Evolutionary conservation across 2,797 vertebrate species (phyloP).

Genomic region (Etheostoma perlongum): DNA sequence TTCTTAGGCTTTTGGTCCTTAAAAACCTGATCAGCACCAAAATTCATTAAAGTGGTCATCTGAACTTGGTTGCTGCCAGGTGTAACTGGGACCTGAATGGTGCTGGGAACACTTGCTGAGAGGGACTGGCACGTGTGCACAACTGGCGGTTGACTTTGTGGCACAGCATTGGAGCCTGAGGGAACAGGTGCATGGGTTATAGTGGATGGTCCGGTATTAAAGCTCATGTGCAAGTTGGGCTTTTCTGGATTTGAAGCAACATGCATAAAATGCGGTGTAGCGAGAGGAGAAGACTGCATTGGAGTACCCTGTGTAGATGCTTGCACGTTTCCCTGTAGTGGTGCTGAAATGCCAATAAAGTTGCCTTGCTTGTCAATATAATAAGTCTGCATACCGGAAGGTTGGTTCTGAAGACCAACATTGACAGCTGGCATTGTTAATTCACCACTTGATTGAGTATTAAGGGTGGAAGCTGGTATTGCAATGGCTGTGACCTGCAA

Average conservation of each 20-base stretch:
- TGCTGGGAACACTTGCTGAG: conserved; percentile 88
- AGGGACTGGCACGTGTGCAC: conserved; percentile 90
- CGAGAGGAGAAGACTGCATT: conserved; percentile 78
- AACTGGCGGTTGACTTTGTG: conserved; percentile 91
- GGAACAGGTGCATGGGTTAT: conserved; percentile 87
- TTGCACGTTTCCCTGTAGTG: conserved; percentile 81
- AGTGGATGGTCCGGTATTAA: conserved; percentile 86
- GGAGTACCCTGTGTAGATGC: conserved; percentile 74
- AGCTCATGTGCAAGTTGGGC: conserved; percentile 87
- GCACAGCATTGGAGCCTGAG: conserved; percentile 88
- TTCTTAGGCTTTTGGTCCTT: conserved; percentile 99
- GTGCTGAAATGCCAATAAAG: conserved; percentile 81
- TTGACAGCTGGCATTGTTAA: conserved; percentile 82
- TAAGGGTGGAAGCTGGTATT: conserved; percentile 85
- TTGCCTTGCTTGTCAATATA: conserved; percentile 85
- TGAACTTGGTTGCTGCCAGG: conserved; percentile 91
- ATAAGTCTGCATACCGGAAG: conserved; percentile 84
- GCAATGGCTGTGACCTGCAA: conserved; percentile 82
- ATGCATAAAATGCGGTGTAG: conserved; percentile 81
- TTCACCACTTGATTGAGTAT: conserved; percentile 74
- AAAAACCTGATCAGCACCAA: conserved; percentile 89
- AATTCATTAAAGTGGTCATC: conserved; percentile 90
- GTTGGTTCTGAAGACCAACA: conserved; percentile 77
- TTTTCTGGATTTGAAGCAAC: conserved; percentile 85
- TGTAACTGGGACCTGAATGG: conserved; percentile 89